These are phyloP conservation scores for Triplophysa siluroides DNA, from an alignment of 2,113 vertebrate species.

Conservation along the genomic window DNA sequence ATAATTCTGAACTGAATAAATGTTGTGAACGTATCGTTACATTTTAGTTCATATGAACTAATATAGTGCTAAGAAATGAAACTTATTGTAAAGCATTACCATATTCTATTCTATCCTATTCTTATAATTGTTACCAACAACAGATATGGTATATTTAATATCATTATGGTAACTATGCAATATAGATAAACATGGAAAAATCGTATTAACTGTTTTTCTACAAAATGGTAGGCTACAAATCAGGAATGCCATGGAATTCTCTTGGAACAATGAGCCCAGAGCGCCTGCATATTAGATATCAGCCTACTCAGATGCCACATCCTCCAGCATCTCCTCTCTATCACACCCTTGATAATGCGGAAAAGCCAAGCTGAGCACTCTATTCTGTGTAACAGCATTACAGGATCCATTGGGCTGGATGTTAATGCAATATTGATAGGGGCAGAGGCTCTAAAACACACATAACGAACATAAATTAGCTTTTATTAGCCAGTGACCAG, in stretches of 20 bases:
- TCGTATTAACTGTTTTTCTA: no score
- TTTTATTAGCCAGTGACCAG: conserved; percentile 57
- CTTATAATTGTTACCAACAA: no score
- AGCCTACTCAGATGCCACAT: conserved; percentile 44
- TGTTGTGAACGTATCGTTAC: no score
- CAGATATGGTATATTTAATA: no score
- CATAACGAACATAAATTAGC: conserved; percentile 55
- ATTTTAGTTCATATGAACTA: no score
- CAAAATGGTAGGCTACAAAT: background rate
- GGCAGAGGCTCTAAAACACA: conserved; percentile 53
- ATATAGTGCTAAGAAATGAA: no score
- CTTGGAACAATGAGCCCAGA: conserved; percentile 2
- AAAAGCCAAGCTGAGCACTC: conserved; percentile 56
- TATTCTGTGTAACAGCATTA: conserved; percentile 52
- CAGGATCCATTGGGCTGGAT: conserved; percentile 44
- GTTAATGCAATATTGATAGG: conserved; percentile 57
- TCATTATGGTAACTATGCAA: no score
- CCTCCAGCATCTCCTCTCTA: conserved; percentile 43
- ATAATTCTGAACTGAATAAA: no score
- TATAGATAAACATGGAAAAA: no score
- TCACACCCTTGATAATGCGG: conserved; percentile 54
- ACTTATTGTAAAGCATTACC: no score
- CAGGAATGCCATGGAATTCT: background rate
- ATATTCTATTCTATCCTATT: no score
- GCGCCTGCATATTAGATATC: conserved; percentile 33